Base-by-base conservation (phyloP, 2,797 vertebrate species). In the Taenioides sp. region DNA sequence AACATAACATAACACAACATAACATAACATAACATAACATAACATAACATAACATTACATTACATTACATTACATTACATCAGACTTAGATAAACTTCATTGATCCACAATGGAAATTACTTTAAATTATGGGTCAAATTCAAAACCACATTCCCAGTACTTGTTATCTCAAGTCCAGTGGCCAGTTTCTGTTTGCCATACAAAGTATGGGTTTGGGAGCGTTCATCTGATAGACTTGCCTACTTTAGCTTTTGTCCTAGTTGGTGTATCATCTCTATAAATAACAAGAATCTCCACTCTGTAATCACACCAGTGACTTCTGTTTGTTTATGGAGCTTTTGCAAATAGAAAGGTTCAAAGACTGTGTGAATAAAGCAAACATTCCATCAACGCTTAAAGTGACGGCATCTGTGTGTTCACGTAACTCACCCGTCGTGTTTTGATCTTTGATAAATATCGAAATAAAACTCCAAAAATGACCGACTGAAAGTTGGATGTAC, bases 361-460 rank as follows among this genome's bases (percentile, higher is more conserved):
- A 57, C 54, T n/a, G 1, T 47, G 49, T 66, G 69, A 77, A 79
- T 27, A 83, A 82, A 76, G 66, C 11, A 62, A 72, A 72, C 50
- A 62, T 85, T 72, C 76, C 70, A 12, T 4, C 57, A 73, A 74
- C 72, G 84, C 74, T 85, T 50, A 58, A 70, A 67, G 64, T 64
- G 31, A 69, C 6, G 57, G 16, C 57, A 59, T 59, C 57, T 28
- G 4, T 17, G 57, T 28, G 23, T 10, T 17, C 27, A 18, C 57
- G 57, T 27, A 18, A 59, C 23, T 27, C 23, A 18, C 43, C 20
- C 63, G 43, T 50, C 23, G 4, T 49, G 43, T 49, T 65, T 23
- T 49, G 7, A 9, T 63, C 2, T 4, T 17, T 28, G 43, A 47
- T 16, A 17, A 47, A 14, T 47, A 61, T 22, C 31, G 0, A 27